Conservation (phyloP, 1,140 invertebrate genomes). For the Frieseomelitta varia region DNA sequence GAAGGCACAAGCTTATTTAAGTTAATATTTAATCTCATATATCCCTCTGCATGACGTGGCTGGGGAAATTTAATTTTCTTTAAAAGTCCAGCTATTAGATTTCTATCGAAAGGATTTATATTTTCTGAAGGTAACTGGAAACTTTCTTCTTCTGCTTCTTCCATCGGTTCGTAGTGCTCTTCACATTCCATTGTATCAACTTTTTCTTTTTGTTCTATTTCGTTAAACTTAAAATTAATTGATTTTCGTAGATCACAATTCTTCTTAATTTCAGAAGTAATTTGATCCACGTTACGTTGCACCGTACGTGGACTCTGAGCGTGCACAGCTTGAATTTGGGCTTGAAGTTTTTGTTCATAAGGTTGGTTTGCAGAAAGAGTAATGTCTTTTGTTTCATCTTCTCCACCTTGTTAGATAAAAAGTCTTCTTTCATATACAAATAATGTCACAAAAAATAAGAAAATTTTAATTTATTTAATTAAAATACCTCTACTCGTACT, state of each 20-base stretch:
- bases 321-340: constrained; percentile 79
- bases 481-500: constrained; percentile 48
- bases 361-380: constrained; percentile 58
- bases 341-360: constrained; percentile 77
- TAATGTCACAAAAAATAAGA: not conserved
- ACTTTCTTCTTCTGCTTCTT: constrained; percentile 72
- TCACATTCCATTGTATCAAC: constrained; percentile 75
- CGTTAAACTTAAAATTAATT: constrained; percentile 71
- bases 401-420: constrained; percentile 34
- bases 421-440: not conserved
- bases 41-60: constrained; percentile 78
- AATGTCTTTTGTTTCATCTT: constrained; percentile 51
- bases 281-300: constrained; percentile 80
- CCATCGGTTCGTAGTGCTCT: constrained; percentile 77
- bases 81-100: constrained; percentile 80
- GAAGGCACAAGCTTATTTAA: constrained; percentile 81
- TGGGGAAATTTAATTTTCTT: constrained; percentile 82
- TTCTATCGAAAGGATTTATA: constrained; percentile 82
- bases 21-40: constrained; percentile 75
- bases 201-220: constrained; percentile 57
- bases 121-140: constrained; percentile 75
- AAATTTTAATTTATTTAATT: not conserved
- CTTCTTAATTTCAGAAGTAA: constrained; percentile 79
- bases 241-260: constrained; percentile 79
- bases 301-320: constrained; percentile 80